phyloP scores from a whole-genome alignment of 2,888 invertebrate genomes.

The Lumbricus terrestris region DNA sequence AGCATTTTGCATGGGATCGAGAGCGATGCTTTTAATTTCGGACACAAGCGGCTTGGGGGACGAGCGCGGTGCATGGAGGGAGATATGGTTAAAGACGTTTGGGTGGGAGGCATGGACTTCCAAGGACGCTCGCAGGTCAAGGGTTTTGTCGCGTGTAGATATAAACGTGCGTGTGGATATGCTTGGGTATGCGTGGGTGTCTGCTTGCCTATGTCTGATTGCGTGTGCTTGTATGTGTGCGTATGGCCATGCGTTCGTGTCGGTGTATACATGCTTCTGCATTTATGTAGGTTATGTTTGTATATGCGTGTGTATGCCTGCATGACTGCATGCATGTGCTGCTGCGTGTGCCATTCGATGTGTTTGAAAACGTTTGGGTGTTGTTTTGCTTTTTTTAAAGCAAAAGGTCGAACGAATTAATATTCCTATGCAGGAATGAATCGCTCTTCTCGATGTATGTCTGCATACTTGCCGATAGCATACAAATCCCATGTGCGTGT shows the following conservation, averaged over 20 bases:
- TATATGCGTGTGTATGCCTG: background rate
- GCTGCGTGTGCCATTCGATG: background rate
- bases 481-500: background rate
- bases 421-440: background rate
- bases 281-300: background rate
- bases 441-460: background rate
- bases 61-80: too few relatives aligned
- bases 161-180: background rate
- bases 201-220: too few relatives aligned
- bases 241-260: background rate
- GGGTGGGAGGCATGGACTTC: background rate
- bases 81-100: too few relatives aligned
- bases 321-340: too few relatives aligned
- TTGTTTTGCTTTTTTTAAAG: too few relatives aligned
- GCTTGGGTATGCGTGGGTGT: background rate
- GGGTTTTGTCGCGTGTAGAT: background rate
- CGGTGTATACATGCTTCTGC: background rate
- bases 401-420: background rate
- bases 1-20: too few relatives aligned
- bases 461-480: background rate
- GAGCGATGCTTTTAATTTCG: too few relatives aligned
- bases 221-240: background rate
- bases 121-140: background rate
- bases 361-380: too few relatives aligned
- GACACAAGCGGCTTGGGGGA: too few relatives aligned